These are phyloP conservation scores for Abrostola tripartita DNA, from an alignment of 2,888 invertebrate species.

Conservation along the genomic window DNA sequence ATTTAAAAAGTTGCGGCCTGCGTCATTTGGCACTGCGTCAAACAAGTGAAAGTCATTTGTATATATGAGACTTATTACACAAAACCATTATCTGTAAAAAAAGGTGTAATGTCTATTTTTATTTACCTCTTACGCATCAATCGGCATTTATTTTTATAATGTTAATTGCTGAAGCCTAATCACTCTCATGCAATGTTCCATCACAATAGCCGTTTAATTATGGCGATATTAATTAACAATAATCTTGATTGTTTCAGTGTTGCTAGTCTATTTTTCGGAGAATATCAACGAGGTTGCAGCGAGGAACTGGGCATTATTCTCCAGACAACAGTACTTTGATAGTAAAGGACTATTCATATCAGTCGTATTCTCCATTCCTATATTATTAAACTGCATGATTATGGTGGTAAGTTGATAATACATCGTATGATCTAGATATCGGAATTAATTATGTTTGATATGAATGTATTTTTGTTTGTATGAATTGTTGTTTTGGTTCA, in stretches of 20 bases:
- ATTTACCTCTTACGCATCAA: neutral
- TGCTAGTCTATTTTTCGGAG: slow-evolving; percentile 96
- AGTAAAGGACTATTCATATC: slow-evolving; percentile 98
- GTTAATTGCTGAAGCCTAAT: neutral
- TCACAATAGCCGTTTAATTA: slow-evolving; percentile 4
- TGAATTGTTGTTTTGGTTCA: neutral
- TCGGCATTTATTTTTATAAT: neutral
- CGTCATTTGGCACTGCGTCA: slow-evolving; percentile 43
- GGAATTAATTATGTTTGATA: slow-evolving; percentile 14
- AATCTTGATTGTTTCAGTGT: slow-evolving; percentile 89
- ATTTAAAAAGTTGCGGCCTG: slow-evolving; percentile 21
- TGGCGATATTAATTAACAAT: slow-evolving; percentile 1
- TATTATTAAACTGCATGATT: slow-evolving; percentile 96
- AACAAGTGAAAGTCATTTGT: slow-evolving; percentile 42
- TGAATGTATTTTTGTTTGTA: slow-evolving; percentile 8
- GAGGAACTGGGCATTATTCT: slow-evolving; percentile 95
- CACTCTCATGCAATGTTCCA: neutral
- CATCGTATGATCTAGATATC: slow-evolving; percentile 26
- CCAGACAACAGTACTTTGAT: slow-evolving; percentile 97
- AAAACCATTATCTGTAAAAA: neutral
- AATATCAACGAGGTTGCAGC: slow-evolving; percentile 96
- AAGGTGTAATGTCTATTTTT: neutral
- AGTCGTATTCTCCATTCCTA: slow-evolving; percentile 97
- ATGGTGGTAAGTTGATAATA: slow-evolving; percentile 93
- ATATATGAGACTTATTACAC: slow-evolving; percentile 19